Conservation (phyloP, 2,888 invertebrate genomes). For the Dyspetes luteomarginatus region DNA sequence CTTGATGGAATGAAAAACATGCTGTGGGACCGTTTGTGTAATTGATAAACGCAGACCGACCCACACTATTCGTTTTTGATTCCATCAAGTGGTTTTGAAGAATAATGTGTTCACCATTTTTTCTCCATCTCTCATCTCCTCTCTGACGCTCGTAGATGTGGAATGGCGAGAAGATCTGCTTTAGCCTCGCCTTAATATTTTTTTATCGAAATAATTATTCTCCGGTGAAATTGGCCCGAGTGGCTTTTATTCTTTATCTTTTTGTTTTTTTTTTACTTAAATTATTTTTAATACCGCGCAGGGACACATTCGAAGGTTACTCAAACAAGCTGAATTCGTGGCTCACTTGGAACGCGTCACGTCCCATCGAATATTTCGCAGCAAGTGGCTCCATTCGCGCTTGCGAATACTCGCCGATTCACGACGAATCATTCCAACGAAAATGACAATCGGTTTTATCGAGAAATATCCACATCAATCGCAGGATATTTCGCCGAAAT, state of each 20-base stretch:
- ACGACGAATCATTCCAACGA: conserved; percentile 67
- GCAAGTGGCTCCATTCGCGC: conserved; percentile 68
- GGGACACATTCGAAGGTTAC: conserved; percentile 74
- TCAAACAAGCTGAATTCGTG: conserved; percentile 79
- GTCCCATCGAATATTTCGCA: conserved; percentile 71
- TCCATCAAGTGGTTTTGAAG: no score
- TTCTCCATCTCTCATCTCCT: no score
- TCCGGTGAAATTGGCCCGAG: no score
- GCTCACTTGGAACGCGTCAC: conserved; percentile 75
- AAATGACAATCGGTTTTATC: conserved; percentile 65
- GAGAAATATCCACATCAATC: conserved; percentile 64
- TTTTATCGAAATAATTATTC: no score
- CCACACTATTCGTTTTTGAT: no score
- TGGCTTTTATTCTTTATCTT: neutral
- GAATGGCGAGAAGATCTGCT: no score
- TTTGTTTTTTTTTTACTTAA: neutral
- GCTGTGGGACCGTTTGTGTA: no score
- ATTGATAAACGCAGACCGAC: no score
- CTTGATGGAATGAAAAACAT: no score
- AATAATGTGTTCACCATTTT: no score
- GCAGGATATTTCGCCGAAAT: conserved; percentile 55
- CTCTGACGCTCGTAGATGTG: no score
- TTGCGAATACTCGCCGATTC: conserved; percentile 60
- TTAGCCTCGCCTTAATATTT: no score
- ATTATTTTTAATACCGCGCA: conserved; percentile 33